Conservation (phyloP, 2,888 invertebrate species). For the Microplitis deprimator region DNA sequence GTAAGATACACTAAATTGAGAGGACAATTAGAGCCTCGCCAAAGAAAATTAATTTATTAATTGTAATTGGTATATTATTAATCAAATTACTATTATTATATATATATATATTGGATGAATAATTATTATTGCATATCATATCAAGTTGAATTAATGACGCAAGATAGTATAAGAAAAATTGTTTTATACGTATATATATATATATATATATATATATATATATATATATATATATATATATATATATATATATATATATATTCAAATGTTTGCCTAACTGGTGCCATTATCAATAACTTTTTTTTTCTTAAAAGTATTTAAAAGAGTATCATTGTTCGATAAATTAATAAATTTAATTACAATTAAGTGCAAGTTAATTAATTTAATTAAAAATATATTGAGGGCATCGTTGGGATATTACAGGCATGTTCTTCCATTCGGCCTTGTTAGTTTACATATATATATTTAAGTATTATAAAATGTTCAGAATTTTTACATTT, state of each 20-base stretch:
- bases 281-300: not conserved
- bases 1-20: conserved; percentile 15
- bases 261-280: not conserved
- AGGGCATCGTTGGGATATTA: not conserved
- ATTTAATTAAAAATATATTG: conserved; percentile 1
- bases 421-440: conserved; percentile 11
- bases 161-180: not conserved
- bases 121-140: not conserved
- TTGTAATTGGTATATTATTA: not conserved
- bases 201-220: not conserved
- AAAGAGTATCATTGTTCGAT: not conserved
- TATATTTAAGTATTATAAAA: conserved; percentile 35
- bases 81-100: not conserved
- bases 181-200: not conserved
- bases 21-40: conserved; percentile 2
- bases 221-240: not conserved
- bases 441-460: conserved; percentile 34
- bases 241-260: not conserved
- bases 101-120: conserved; percentile 1
- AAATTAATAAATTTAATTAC: conserved; percentile 1
- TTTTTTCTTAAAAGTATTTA: conserved; percentile 1
- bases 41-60: conserved; percentile 12
- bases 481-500: conserved; percentile 49
- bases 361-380: not conserved
- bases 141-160: not conserved